Conservation (phyloP, 1,140 invertebrate species). For the Camponotus vicinus region DNA sequence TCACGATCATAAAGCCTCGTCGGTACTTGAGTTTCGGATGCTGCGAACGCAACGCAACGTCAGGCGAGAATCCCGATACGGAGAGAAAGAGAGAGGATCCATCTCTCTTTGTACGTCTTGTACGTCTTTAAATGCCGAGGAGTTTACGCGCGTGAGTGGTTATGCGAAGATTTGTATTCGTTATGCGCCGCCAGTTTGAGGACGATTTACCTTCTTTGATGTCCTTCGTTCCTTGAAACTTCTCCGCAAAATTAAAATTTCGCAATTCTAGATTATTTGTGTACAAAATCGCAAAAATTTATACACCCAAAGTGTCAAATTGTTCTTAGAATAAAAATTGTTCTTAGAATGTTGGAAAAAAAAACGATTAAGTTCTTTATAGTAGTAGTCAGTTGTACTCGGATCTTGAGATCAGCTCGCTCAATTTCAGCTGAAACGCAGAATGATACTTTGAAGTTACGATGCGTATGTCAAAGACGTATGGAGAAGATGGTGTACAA, state of each 20-base stretch:
- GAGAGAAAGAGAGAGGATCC: background rate
- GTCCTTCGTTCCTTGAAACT: constrained; percentile 66
- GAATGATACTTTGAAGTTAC: constrained; percentile 25
- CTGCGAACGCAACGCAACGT: constrained; percentile 9
- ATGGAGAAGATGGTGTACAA: constrained; percentile 58
- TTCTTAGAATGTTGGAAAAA: background rate
- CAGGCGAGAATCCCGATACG: background rate
- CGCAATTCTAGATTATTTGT: constrained; percentile 1
- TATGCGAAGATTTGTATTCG: constrained; percentile 54
- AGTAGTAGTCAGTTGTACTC: background rate
- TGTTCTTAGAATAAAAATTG: no score
- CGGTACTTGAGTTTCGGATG: constrained; percentile 58
- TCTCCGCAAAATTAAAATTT: constrained; percentile 23
- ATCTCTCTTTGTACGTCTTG: constrained; percentile 17
- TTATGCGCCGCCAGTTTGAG: constrained; percentile 45
- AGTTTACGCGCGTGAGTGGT: constrained; percentile 19
- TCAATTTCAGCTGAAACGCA: background rate
- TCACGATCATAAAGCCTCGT: constrained; percentile 81
- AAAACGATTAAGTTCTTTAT: background rate
- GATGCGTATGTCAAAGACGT: constrained; percentile 4
- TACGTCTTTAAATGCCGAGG: constrained; percentile 32
- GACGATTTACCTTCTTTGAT: constrained; percentile 71
- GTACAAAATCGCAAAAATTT: background rate
- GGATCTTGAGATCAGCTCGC: background rate
- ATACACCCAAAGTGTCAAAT: background rate